Evolutionary conservation across 2,113 vertebrate genomes (phyloP), one percentile per base, ranked within the genome.

Genomic region (Synodontis membranacea): DNA sequence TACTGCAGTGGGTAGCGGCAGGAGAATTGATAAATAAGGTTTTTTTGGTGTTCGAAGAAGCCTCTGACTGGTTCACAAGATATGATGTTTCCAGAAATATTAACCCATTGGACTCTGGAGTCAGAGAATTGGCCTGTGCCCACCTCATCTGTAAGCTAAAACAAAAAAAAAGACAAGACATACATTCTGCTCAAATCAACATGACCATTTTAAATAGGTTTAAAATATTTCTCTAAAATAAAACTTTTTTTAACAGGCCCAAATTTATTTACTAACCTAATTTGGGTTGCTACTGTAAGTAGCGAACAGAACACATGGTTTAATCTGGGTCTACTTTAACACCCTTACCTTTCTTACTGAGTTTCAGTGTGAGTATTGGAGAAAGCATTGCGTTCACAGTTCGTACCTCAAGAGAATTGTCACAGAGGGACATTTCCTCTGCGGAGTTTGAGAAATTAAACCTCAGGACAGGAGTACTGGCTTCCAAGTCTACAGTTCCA

Each of bases 1-100:
- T 95, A 94, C 79, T 95, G 92, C 86, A 95, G 86, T 6, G 94
- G 93, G 56, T 95, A 96, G 60, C 89, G 87, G 31, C 95, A 96
- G 52, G 94, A 96, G 90, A 95, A 96, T 83, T 89, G 93, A 89
- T 96, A 96, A 88, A 93, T 93, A 56, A 95, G 91, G 81, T 95
- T 93, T 39, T 92, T 88, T 3, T 93, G 94, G 89, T 94, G 94
- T 5, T 93, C 95, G 84, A 94, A 89, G 0, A 89, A 87, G 34
- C 91, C 92, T 0, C 34, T 84, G 19, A 88, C 92, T 1, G 88
- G 92, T 83, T 96, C 93, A 17, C 84, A 6, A 34, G 94, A 93
- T 37, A 90, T 92, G 10, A 96, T 87, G 0, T 93, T 84, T 14
- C 95, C 95, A 8, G 94, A 94, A 89, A 96, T 90, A 88, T 95